phyloP scores from a whole-genome alignment of 1,140 invertebrate genomes.

The Theocolax elegans region DNA sequence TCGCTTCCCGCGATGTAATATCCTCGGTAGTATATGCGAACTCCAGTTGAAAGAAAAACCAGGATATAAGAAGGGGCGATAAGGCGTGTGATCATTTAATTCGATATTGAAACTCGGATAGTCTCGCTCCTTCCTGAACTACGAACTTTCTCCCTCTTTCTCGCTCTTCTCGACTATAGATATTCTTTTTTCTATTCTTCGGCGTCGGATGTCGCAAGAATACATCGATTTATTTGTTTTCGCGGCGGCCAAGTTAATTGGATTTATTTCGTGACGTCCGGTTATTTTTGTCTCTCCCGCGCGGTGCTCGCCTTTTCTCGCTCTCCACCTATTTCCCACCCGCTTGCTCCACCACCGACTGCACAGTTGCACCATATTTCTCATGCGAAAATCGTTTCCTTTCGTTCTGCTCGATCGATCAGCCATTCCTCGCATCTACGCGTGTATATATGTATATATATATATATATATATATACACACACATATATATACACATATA shows the following conservation, averaged over 20 bases:
- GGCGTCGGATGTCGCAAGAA: slow-evolving; percentile 38
- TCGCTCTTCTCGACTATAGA: too few relatives aligned
- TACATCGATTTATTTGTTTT: slow-evolving; percentile 59
- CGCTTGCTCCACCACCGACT: not conserved
- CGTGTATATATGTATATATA: too few relatives aligned
- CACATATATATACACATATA: not conserved
- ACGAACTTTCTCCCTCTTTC: not conserved
- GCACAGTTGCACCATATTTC: slow-evolving; percentile 43
- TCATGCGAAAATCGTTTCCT: slow-evolving; percentile 46
- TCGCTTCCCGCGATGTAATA: slow-evolving; percentile 1
- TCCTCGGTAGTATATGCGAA: not conserved
- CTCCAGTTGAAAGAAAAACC: not conserved
- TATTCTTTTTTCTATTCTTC: slow-evolving; percentile 44
- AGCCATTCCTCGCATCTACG: slow-evolving; percentile 1
- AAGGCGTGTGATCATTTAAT: slow-evolving; percentile 38
- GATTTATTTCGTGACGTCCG: slow-evolving; percentile 52
- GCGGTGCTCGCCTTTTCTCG: slow-evolving; percentile 27
- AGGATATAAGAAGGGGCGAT: not conserved
- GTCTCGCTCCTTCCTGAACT: slow-evolving; percentile 31
- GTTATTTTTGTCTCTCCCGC: slow-evolving; percentile 49
- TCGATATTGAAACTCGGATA: slow-evolving; percentile 42
- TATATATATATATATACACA: not conserved
- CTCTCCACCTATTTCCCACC: not conserved
- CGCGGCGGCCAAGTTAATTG: slow-evolving; percentile 52
- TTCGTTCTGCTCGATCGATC: slow-evolving; percentile 25